A percentile compares a stretch with the other conserved stretches of the same genome.
phyloP scores from a whole-genome alignment of 2,113 vertebrate genomes.

The Bettongia penicillata region DNA sequence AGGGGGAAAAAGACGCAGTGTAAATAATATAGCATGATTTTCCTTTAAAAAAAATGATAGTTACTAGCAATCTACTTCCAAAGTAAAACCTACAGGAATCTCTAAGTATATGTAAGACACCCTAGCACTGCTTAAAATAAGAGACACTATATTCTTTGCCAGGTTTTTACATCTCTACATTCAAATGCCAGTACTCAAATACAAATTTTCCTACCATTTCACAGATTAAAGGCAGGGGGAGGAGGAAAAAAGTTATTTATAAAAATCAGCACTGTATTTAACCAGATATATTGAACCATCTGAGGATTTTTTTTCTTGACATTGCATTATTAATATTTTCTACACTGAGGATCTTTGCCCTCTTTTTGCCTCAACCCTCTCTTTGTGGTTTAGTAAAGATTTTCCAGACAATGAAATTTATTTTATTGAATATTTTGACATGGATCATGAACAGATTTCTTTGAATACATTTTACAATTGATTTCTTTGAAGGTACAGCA shows the following conservation, averaged over 20 bases:
- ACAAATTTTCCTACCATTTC: constrained; percentile 56
- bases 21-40: background rate
- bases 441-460: constrained; percentile 44
- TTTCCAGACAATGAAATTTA: constrained; percentile 52
- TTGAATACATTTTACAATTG: constrained; percentile 60
- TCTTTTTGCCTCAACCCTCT: background rate
- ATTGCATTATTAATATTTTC: background rate
- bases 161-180: constrained; percentile 60
- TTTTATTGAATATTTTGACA: constrained; percentile 28
- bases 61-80: constrained; percentile 21
- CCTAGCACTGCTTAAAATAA: constrained; percentile 52
- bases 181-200: constrained; percentile 71
- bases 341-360: background rate
- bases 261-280: constrained; percentile 26
- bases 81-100: constrained; percentile 50
- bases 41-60: constrained; percentile 48
- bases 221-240: constrained; percentile 55
- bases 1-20: background rate
- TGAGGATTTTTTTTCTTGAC: constrained; percentile 13
- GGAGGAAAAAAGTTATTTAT: constrained; percentile 1
- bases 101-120: constrained; percentile 33
- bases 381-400: constrained; percentile 36
- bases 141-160: constrained; percentile 56
- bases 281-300: background rate
- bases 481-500: constrained; percentile 65